Conservation (phyloP, 1,140 invertebrate species). For the Ceratosolen fusciceps region DNA sequence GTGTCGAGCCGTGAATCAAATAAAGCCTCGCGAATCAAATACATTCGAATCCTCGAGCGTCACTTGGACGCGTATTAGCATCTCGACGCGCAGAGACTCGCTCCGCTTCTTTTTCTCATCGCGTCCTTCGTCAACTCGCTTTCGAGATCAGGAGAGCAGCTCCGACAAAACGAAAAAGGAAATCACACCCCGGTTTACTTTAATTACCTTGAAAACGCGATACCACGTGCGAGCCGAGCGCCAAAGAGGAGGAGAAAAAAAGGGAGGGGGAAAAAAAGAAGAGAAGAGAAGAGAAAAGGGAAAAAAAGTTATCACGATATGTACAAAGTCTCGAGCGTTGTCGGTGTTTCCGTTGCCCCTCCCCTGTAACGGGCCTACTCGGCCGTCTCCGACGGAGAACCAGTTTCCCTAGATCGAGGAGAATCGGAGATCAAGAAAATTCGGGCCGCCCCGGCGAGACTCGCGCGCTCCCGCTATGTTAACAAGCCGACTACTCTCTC, state of each 20-base stretch:
- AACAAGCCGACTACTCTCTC: constrained; percentile 29
- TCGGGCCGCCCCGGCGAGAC: neutral
- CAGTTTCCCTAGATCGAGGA: constrained; percentile 21
- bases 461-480: constrained; percentile 25
- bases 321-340: too few relatives aligned
- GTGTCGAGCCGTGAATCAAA: too few relatives aligned
- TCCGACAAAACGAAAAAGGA: neutral
- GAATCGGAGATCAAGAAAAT: constrained; percentile 27
- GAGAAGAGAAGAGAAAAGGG: too few relatives aligned
- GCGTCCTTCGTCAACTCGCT: neutral
- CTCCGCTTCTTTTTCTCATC: neutral
- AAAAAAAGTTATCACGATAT: too few relatives aligned
- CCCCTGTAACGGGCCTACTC: too few relatives aligned
- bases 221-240: neutral
- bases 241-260: constrained; percentile 13
- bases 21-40: too few relatives aligned
- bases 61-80: too few relatives aligned
- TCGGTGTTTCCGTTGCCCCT: too few relatives aligned
- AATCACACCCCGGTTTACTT: constrained; percentile 31
- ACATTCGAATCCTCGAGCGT: neutral
- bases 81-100: too few relatives aligned
- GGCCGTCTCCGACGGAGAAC: too few relatives aligned
- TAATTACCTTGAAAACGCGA: constrained; percentile 34
- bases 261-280: neutral
- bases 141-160: neutral